Evolutionary conservation across 2,888 invertebrate species (phyloP).

Genomic region (Erannis defoliaria): DNA sequence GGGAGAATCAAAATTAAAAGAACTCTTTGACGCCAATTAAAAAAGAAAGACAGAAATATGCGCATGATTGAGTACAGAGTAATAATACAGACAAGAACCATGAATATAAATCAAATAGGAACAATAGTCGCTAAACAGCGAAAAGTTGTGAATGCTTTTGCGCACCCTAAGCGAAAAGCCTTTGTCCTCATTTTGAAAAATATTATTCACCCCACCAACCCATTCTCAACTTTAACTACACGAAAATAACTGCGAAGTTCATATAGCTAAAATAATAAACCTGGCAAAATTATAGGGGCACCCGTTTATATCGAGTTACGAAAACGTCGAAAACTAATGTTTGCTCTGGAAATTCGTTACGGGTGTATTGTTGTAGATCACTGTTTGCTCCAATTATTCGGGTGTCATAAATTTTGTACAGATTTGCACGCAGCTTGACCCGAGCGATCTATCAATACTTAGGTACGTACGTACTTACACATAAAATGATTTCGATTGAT

Average conservation of each 20-base stretch:
- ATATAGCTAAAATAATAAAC: conserved; percentile 11
- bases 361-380: conserved; percentile 71
- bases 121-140: conserved; percentile 84
- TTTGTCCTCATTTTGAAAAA: conserved; percentile 69
- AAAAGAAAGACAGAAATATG: conserved; percentile 62
- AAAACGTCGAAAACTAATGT: conserved; percentile 76
- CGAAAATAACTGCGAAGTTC: conserved; percentile 38
- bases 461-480: background rate
- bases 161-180: conserved; percentile 73
- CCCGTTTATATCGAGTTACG: conserved; percentile 80
- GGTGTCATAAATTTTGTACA: conserved; percentile 64
- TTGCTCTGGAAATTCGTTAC: conserved; percentile 85
- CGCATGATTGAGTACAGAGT: conserved; percentile 78
- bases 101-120: conserved; percentile 86
- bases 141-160: conserved; percentile 82
- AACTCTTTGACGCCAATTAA: conserved; percentile 50
- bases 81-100: conserved; percentile 71
- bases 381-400: conserved; percentile 69
- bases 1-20: conserved; percentile 3
- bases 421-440: conserved; percentile 47
- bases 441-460: conserved; percentile 16
- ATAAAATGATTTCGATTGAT: background rate
- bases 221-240: conserved; percentile 40
- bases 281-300: conserved; percentile 66
- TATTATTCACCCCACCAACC: conserved; percentile 39